phyloP scores from a whole-genome alignment of 2,888 invertebrate species.

The Agrochola macilenta region DNA sequence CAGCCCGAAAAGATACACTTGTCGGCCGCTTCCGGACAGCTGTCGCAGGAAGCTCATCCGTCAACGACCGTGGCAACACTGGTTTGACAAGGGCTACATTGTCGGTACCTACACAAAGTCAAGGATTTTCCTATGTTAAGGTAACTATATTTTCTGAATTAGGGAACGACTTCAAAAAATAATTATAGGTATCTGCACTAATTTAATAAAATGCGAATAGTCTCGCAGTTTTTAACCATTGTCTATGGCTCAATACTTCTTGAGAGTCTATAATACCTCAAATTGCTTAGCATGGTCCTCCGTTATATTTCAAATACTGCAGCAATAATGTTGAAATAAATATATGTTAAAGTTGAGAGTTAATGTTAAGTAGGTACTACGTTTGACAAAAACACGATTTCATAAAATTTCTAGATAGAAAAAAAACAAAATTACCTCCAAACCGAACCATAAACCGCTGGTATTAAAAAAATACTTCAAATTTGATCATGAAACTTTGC shows the following conservation, averaged over 20 bases:
- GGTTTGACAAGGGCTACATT: slow-evolving; percentile 23
- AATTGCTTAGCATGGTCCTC: too few relatives aligned
- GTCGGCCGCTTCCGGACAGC: slow-evolving; percentile 52
- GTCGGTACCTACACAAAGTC: background rate
- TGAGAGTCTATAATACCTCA: too few relatives aligned
- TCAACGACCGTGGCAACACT: slow-evolving; percentile 54
- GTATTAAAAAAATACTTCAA: too few relatives aligned
- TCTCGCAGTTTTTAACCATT: background rate
- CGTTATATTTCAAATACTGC: too few relatives aligned
- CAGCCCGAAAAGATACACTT: slow-evolving; percentile 46
- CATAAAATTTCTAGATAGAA: too few relatives aligned
- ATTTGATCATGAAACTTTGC: too few relatives aligned
- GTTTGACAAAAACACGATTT: too few relatives aligned
- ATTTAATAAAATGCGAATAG: background rate
- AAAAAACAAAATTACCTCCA: too few relatives aligned
- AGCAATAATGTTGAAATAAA: too few relatives aligned
- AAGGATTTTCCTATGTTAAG: background rate
- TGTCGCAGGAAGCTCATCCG: slow-evolving; percentile 62
- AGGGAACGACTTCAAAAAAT: background rate
- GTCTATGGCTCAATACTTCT: background rate
- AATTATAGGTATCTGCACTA: background rate
- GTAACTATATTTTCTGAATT: background rate
- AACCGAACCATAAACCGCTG: too few relatives aligned
- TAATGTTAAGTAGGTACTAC: too few relatives aligned
- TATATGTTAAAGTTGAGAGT: too few relatives aligned